These are phyloP conservation scores for Mastomys natalensis DNA, from an alignment of 2,113 vertebrate genomes.

Conservation along the genomic window DNA sequence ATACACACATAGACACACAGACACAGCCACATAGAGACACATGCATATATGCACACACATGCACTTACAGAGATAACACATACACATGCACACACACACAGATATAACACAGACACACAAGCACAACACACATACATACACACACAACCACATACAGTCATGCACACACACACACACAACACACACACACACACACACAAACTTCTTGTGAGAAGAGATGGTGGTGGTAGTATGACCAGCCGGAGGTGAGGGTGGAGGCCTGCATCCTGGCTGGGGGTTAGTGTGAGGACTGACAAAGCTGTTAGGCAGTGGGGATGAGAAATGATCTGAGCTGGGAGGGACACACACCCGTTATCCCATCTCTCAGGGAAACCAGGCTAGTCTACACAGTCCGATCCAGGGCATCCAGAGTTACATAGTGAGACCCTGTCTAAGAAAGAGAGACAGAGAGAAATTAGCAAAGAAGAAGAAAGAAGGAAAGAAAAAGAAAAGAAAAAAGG, in stretches of 20 bases:
- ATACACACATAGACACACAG: neutral
- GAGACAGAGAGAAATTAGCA: neutral
- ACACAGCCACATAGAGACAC: neutral
- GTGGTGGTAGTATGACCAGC: neutral
- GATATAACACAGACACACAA: too few species aligned
- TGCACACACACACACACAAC: neutral
- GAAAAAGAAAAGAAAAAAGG: fast-evolving
- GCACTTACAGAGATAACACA: neutral
- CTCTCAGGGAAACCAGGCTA: neutral
- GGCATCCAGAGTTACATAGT: neutral
- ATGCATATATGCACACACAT: too few species aligned
- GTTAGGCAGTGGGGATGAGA: neutral
- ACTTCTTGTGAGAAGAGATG: neutral
- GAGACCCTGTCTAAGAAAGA: neutral
- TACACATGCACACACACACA: too few species aligned
- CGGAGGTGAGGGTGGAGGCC: too few species aligned
- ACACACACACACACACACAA: neutral
- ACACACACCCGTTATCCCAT: too few species aligned
- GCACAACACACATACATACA: neutral
- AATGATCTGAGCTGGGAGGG: neutral
- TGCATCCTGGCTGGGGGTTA: neutral
- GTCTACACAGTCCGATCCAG: neutral
- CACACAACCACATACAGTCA: neutral
- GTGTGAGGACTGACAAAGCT: neutral
- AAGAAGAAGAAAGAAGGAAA: too few species aligned